Conservation (phyloP, 2,113 vertebrate genomes). For the Cricetomys ansorgei region DNA sequence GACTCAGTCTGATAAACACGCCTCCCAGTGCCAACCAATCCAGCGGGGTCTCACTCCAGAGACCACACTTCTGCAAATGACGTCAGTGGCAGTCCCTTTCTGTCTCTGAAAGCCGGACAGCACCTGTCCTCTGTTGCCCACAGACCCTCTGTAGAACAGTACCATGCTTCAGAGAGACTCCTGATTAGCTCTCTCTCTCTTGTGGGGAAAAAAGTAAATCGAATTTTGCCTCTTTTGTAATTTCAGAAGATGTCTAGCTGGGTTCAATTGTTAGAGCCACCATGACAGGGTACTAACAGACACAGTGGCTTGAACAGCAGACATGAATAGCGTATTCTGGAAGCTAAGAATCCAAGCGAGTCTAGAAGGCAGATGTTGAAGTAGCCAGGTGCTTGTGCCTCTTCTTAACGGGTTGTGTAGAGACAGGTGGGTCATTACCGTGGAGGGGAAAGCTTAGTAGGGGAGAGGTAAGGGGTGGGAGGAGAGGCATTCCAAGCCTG, state of each 20-base stretch:
- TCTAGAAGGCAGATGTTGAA: not conserved
- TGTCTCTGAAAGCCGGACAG: not conserved
- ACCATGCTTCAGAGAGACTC: not conserved
- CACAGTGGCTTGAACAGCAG: not conserved
- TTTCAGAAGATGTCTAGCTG: not conserved
- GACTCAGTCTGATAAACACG: not conserved
- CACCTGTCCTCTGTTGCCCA: not conserved
- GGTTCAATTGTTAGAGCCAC: not conserved
- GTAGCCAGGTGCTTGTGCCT: not conserved
- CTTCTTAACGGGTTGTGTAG: not conserved
- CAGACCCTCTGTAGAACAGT: not conserved
- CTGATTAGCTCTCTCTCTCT: not conserved
- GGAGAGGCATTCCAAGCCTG: not conserved
- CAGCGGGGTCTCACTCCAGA: not conserved
- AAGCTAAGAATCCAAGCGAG: not conserved
- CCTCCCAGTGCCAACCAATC: not conserved
- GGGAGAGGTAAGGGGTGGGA: not conserved
- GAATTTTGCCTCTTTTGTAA: not conserved
- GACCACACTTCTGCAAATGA: not conserved
- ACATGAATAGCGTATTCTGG: not conserved
- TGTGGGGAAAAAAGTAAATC: not conserved
- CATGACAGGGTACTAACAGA: not conserved
- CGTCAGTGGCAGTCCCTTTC: not conserved
- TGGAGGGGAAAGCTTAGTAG: not conserved
- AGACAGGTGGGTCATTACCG: not conserved